Evolutionary conservation across 1,140 invertebrate genomes (phyloP).

Genomic region (Conus betulinus): DNA sequence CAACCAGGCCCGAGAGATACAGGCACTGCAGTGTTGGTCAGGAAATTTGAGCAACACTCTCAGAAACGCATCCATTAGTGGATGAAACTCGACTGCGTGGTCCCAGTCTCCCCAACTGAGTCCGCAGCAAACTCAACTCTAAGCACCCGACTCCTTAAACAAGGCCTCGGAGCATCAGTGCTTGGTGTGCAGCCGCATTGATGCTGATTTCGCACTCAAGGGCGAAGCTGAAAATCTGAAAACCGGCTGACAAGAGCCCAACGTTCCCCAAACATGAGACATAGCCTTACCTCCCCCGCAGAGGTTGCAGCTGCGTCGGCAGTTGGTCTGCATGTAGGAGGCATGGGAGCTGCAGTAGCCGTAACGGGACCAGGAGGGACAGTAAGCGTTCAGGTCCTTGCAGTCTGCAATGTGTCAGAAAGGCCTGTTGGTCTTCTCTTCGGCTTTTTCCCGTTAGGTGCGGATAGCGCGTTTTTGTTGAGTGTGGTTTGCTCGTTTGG

Average conservation of each 20-base stretch:
- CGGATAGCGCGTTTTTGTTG: too few species aligned
- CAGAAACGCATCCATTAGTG: too few species aligned
- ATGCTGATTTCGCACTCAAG: too few species aligned
- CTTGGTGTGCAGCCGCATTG: not conserved
- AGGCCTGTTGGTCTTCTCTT: not conserved
- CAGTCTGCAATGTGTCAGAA: not conserved
- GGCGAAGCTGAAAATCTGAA: too few species aligned
- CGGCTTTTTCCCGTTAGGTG: not conserved
- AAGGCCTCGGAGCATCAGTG: not conserved
- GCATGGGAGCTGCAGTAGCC: slow-evolving; percentile 58
- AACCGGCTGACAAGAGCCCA: too few species aligned
- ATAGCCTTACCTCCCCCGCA: slow-evolving; percentile 40
- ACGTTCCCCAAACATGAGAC: not conserved
- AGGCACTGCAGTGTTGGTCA: too few species aligned
- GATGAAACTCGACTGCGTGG: too few species aligned
- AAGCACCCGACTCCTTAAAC: not conserved
- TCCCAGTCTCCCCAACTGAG: too few species aligned
- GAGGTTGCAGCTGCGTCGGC: slow-evolving; percentile 53
- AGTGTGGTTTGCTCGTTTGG: too few species aligned
- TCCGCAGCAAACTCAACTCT: too few species aligned
- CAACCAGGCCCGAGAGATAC: too few species aligned
- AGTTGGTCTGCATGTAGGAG: slow-evolving; percentile 58
- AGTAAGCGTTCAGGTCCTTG: slow-evolving; percentile 29
- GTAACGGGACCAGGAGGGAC: slow-evolving; percentile 52
- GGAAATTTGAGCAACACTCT: too few species aligned